These are phyloP conservation scores for Lamprotornis superbus DNA, from an alignment of 2,113 vertebrate genomes.

Conservation along the genomic window DNA sequence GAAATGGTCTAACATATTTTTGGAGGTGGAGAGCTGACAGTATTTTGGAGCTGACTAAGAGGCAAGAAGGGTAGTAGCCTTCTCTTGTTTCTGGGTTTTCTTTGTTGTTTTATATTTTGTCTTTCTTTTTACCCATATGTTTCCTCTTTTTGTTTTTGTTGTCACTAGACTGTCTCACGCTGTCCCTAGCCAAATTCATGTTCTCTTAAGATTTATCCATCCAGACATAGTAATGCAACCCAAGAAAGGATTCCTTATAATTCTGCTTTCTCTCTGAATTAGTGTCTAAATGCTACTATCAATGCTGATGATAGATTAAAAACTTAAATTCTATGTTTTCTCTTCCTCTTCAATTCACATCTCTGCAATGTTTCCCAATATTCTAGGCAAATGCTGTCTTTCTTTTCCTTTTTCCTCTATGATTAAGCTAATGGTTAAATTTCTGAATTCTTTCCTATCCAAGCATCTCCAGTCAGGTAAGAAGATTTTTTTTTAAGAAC, in stretches of 20 bases:
- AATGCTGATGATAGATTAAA: not conserved
- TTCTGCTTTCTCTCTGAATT: not conserved
- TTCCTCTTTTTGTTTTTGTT: not conserved
- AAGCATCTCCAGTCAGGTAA: not conserved
- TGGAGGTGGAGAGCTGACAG: not conserved
- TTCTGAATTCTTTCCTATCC: not conserved
- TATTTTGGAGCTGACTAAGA: constrained; percentile 18
- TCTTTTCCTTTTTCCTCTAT: not conserved
- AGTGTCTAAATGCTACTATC: not conserved
- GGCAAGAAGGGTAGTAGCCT: not conserved
- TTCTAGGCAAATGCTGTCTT: not conserved
- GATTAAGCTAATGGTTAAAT: not conserved
- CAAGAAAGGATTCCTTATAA: not conserved
- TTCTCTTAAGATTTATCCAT: not conserved
- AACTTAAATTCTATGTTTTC: not conserved
- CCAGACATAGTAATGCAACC: not conserved
- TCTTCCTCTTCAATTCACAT: not conserved
- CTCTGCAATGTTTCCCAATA: not conserved
- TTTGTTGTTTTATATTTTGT: no score
- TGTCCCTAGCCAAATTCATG: not conserved
- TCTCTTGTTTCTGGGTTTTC: not conserved
- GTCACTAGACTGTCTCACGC: not conserved
- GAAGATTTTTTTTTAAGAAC: not conserved
- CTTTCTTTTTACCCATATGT: not conserved
- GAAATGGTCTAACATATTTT: not conserved